Conservation (phyloP, 1,140 invertebrate species). For the Caenorhabditis tropicalis region DNA sequence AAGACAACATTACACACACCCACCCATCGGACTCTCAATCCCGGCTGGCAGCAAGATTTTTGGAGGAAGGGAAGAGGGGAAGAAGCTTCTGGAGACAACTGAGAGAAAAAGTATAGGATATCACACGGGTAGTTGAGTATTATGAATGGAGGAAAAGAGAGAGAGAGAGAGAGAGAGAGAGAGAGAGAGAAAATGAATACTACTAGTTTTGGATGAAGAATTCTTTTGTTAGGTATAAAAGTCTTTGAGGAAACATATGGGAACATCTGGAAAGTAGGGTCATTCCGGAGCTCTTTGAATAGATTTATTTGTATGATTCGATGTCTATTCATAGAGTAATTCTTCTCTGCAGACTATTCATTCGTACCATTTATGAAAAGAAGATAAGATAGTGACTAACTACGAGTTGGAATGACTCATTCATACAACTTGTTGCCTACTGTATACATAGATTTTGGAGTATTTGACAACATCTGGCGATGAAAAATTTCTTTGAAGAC, state of each 20-base stretch:
- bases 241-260: neutral
- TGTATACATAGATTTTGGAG: no score
- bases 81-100: constrained; percentile 15
- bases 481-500: no score
- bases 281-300: neutral
- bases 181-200: neutral
- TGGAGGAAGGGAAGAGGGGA: neutral
- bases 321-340: no score
- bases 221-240: neutral
- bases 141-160: neutral
- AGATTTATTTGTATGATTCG: no score
- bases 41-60: constrained; percentile 33
- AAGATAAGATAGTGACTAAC: no score
- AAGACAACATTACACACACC: constrained; percentile 36
- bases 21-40: neutral
- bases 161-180: neutral
- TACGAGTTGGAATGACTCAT: no score
- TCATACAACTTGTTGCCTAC: no score
- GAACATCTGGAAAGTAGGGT: neutral
- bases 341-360: no score
- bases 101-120: constrained; percentile 30
- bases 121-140: constrained; percentile 41
- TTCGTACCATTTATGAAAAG: no score
- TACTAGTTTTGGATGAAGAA: neutral
- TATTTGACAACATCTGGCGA: no score